A percentile compares a stretch with the other conserved stretches of the same genome.
Conservation (phyloP, 2,113 vertebrate genomes). For the Alaudala cheleensis region DNA sequence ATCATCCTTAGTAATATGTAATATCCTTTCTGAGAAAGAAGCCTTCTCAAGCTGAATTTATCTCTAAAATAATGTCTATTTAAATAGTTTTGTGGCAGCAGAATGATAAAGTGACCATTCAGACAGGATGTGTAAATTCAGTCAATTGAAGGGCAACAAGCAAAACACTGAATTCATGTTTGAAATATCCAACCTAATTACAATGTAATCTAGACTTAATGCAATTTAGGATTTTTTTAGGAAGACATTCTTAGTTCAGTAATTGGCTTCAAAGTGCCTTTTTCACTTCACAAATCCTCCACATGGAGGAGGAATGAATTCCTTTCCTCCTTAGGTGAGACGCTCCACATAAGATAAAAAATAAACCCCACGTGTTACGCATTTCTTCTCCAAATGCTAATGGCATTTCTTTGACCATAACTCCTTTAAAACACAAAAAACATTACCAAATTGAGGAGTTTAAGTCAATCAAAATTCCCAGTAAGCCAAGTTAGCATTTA, state of each 20-base stretch:
- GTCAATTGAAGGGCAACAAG: not conserved
- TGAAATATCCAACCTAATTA: conserved; percentile 37
- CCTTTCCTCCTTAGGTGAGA: not conserved
- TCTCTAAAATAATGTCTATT: not conserved
- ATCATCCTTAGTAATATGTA: not conserved
- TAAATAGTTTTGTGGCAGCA: not conserved
- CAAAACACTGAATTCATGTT: conserved; percentile 1
- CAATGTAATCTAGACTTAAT: not conserved
- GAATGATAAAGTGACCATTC: conserved; percentile 13
- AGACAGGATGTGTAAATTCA: conserved; percentile 4
- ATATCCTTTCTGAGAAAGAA: not conserved
- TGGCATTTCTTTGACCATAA: not conserved
- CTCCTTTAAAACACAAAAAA: not conserved
- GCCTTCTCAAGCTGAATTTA: not conserved
- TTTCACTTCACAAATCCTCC: not conserved
- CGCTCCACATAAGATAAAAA: not conserved
- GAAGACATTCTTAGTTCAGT: not conserved
- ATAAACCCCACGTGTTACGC: not conserved
- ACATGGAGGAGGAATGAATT: not conserved
- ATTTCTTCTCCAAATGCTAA: not conserved
- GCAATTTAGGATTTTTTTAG: not conserved
- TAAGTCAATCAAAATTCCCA: not conserved
- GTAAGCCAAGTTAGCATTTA: not conserved
- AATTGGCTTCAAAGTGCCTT: not conserved
- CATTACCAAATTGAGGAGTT: not conserved